Conservation (phyloP, 2,888 invertebrate species). For the Keiferia lycopersicella region DNA sequence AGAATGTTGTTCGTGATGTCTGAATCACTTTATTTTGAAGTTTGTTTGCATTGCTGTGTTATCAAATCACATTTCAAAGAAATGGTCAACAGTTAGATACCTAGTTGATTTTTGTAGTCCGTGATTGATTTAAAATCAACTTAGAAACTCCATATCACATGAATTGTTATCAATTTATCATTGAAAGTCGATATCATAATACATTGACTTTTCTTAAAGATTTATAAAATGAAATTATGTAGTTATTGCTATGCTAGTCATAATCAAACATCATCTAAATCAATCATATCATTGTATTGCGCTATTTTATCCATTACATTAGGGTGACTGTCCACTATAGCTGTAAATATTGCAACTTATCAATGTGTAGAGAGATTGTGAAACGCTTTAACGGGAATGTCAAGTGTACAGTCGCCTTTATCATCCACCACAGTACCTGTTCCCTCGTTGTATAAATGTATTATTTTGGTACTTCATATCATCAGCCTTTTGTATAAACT, state of each 20-base stretch:
- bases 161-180: no score
- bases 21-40: not conserved
- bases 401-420: slow-evolving; percentile 10
- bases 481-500: slow-evolving; percentile 51
- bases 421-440: slow-evolving; percentile 23
- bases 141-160: not conserved
- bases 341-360: not conserved
- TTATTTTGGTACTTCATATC: slow-evolving; percentile 42
- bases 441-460: slow-evolving; percentile 31
- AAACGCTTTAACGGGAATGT: not conserved
- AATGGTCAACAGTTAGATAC: not conserved
- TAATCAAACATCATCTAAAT: slow-evolving; percentile 14
- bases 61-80: not conserved
- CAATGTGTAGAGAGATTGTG: not conserved
- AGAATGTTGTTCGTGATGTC: not conserved
- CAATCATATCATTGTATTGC: slow-evolving; percentile 19
- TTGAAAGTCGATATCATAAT: no score
- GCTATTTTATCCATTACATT: slow-evolving; percentile 10
- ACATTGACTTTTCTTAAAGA: not conserved
- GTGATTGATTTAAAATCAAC: not conserved
- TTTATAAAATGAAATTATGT: slow-evolving; percentile 18
- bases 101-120: not conserved
- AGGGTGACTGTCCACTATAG: slow-evolving; percentile 2
- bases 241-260: slow-evolving; percentile 23
- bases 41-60: not conserved